A percentile compares a stretch with the other conserved stretches of the same genome.
Evolutionary conservation across 1,140 invertebrate species (phyloP).

Genomic region (Anastatus disparis): DNA sequence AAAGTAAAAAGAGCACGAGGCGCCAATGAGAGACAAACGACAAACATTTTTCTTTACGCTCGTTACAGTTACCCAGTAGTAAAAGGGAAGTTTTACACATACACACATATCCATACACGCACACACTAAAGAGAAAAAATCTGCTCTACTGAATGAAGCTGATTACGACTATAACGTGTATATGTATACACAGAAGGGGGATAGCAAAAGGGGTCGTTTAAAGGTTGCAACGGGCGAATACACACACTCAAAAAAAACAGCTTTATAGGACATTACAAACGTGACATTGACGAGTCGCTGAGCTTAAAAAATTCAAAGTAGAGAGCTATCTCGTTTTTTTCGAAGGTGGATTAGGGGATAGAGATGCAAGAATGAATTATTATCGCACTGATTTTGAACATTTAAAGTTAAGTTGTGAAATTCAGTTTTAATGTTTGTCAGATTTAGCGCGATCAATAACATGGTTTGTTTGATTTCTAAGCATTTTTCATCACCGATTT

Average conservation of each 20-base stretch:
- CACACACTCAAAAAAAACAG: neutral
- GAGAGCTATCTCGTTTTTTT: too few species aligned
- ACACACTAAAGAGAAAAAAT: conserved; percentile 6
- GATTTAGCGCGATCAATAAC: too few species aligned
- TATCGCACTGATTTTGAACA: too few species aligned
- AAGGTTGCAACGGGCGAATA: neutral
- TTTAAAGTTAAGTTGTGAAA: too few species aligned
- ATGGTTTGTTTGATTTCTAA: too few species aligned
- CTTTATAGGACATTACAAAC: conserved; percentile 7
- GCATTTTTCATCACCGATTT: too few species aligned
- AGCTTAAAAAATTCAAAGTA: neutral
- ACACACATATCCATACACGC: neutral
- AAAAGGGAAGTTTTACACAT: too few species aligned
- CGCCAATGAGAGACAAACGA: conserved; percentile 33
- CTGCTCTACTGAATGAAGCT: conserved; percentile 25
- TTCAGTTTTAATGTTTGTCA: too few species aligned
- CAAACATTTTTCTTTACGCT: conserved; percentile 31
- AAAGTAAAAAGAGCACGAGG: neutral
- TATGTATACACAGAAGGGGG: too few species aligned
- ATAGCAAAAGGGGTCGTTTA: neutral
- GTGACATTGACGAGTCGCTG: conserved; percentile 7
- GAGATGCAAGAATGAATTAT: too few species aligned
- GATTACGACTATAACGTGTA: too few species aligned
- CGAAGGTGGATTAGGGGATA: too few species aligned
- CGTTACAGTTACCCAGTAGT: conserved; percentile 3